These are phyloP conservation scores for Astropecten irregularis DNA, from an alignment of 53 echinoderm and acorn worm genomes.

Conservation along the genomic window DNA sequence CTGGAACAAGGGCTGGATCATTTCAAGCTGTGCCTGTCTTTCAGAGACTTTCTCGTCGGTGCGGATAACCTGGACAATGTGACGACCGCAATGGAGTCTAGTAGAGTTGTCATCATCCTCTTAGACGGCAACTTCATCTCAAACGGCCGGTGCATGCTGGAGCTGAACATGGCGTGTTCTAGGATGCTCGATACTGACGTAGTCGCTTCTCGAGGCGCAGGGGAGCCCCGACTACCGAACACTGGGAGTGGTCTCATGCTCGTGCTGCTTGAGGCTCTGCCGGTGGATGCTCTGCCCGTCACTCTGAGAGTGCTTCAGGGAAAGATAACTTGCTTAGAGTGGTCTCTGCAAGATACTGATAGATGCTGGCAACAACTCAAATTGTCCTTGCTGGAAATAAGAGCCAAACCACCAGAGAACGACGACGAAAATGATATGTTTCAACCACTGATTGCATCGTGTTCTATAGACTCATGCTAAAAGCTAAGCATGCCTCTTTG, in stretches of 20 bases:
- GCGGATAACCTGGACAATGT: constrained; percentile 47
- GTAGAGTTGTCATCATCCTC: constrained; percentile 29
- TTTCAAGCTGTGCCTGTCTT: constrained; percentile 31
- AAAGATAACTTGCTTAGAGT: constrained; percentile 56
- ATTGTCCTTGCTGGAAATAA: neutral
- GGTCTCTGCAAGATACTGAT: constrained; percentile 11
- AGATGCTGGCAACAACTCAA: constrained; percentile 41
- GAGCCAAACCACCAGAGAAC: too few species aligned
- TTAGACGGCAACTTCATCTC: constrained; percentile 30
- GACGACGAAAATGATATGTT: neutral
- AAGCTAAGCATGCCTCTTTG: too few species aligned
- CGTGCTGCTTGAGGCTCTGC: constrained; percentile 42
- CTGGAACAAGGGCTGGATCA: constrained; percentile 28
- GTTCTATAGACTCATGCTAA: neutral
- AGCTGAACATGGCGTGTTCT: constrained; percentile 51
- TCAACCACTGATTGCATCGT: neutral
- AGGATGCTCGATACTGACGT: constrained; percentile 13
- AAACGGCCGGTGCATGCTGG: constrained; percentile 49
- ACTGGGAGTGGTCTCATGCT: constrained; percentile 10
- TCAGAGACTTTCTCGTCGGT: constrained; percentile 55
- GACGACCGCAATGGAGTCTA: constrained; percentile 29
- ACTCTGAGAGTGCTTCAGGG: constrained; percentile 34
- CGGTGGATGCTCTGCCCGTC: constrained; percentile 24
- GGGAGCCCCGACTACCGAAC: neutral
- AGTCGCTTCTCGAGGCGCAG: neutral